Percentiles rank a stretch among this genome's conserved stretches.
Evolutionary conservation across 53 echinoderm and acorn worm genomes (phyloP).

Genomic region (Paelopatides confundens): DNA sequence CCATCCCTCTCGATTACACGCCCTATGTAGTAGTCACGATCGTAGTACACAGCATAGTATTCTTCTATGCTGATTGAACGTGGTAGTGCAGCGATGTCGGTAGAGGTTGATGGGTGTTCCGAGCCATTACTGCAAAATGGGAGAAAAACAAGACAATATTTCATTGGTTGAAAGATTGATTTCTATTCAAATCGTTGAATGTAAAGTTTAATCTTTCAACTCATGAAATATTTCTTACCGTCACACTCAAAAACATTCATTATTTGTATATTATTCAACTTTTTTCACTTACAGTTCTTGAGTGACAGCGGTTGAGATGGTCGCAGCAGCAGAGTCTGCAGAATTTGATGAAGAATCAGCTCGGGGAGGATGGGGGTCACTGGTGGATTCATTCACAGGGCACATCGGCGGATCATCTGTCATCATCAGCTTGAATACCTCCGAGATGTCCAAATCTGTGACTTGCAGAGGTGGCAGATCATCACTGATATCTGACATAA

Average conservation of each 20-base stretch:
- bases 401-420: slow-evolving; percentile 12
- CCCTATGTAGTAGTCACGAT: slow-evolving; percentile 14
- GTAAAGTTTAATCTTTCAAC: background rate
- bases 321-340: slow-evolving; percentile 29
- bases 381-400: slow-evolving; percentile 26
- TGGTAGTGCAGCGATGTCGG: slow-evolving; percentile 2
- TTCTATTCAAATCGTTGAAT: background rate
- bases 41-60: slow-evolving; percentile 31
- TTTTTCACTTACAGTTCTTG: slow-evolving; percentile 37
- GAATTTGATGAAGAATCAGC: slow-evolving; percentile 11
- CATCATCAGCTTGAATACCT: slow-evolving; percentile 27
- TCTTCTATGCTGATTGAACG: slow-evolving; percentile 1
- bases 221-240: background rate
- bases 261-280: slow-evolving; percentile 8
- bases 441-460: slow-evolving; percentile 23
- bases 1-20: slow-evolving; percentile 26
- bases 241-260: slow-evolving; percentile 16
- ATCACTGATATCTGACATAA: slow-evolving; percentile 14
- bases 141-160: background rate
- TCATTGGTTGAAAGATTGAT: too few species aligned
- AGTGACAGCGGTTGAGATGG: slow-evolving; percentile 26
- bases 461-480: slow-evolving; percentile 16
- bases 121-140: slow-evolving; percentile 18
- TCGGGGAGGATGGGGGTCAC: background rate
- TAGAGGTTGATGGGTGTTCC: slow-evolving; percentile 21